Conservation (phyloP, 1,140 invertebrate genomes). For the Oreohelix idahoensis region DNA sequence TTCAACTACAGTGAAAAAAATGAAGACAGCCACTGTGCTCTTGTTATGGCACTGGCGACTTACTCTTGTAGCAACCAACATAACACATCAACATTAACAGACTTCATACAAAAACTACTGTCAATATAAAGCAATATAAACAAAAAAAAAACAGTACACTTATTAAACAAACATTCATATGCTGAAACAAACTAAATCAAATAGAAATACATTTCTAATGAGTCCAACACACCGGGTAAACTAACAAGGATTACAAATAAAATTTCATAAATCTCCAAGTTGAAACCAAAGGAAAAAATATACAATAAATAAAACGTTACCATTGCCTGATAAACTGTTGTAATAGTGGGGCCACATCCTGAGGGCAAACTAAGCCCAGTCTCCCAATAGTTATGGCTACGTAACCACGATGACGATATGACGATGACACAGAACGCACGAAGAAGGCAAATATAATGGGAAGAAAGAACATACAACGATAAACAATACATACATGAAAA, state of each 20-base stretch:
- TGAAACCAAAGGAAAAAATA: constrained; percentile 1
- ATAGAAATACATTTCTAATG: neutral
- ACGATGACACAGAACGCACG: constrained; percentile 67
- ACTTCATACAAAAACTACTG: neutral
- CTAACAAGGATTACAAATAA: neutral
- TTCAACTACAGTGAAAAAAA: no score
- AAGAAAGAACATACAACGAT: constrained; percentile 76
- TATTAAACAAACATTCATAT: neutral
- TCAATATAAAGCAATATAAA: no score
- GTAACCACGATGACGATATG: constrained; percentile 61
- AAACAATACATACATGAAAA: constrained; percentile 66
- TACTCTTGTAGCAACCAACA: constrained; percentile 1
- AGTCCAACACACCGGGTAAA: neutral
- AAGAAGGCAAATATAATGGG: constrained; percentile 71
- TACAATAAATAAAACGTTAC: constrained; percentile 79
- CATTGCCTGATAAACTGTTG: constrained; percentile 99
- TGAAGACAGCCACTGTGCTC: no score
- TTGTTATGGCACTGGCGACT: neutral
- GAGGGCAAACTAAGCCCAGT: constrained; percentile 99
- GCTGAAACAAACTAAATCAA: neutral
- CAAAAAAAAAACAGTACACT: neutral
- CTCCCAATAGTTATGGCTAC: constrained; percentile 99
- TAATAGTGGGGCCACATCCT: constrained; percentile 99
- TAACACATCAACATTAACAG: neutral
- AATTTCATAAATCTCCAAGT: neutral